Base-by-base conservation (phyloP, 2,888 invertebrate species). In the Fissipunctia ypsillon region DNA sequence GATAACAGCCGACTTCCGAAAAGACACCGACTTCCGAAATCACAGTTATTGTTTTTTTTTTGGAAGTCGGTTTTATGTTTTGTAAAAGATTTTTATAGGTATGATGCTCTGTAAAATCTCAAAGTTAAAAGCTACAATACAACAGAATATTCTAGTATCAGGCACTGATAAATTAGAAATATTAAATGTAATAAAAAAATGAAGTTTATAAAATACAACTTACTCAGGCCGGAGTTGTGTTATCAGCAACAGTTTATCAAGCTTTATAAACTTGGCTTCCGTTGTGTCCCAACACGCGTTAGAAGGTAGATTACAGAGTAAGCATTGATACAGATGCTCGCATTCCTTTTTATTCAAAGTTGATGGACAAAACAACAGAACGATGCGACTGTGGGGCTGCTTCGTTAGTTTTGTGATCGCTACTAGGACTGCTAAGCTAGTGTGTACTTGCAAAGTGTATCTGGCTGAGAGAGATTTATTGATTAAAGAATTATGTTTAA, bases 181-280 rank as follows among this genome's bases (percentile, higher is more conserved):
- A 38, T 41, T 31, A 25, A 48, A 63, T 35, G 1, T 28, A 14
- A 38, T n/a, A 31, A 57, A 38, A 31, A 57, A 38, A 69, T 25
- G 0, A 5, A 31, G 38, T 43, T 6, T 0, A 31, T 59, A 71
- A 71, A 69, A 54, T 22, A 1, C 1, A n/a, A 83, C 81, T 82
- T 50, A 82, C 81, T 78, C 69, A 35, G 57, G 50, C 19, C 43
- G 19, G 0, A 25, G 69, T 14, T 1, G 69, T 72, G 72, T 63
- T 73, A 71, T 68, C 76, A 52, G 77, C 2, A 14, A n/a, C 69
- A 75, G 60, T 78, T 61, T 45, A 79, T 81, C 60, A 56, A 73
- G 65, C 67, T 65, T 69, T 78, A 86, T 85, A 57, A 74, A 78
- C 50, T 66, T 3, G 5, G 79, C 85, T 84, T 80, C 85, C 19